phyloP scores from a whole-genome alignment of 2,113 vertebrate species.

The Egretta garzetta region DNA sequence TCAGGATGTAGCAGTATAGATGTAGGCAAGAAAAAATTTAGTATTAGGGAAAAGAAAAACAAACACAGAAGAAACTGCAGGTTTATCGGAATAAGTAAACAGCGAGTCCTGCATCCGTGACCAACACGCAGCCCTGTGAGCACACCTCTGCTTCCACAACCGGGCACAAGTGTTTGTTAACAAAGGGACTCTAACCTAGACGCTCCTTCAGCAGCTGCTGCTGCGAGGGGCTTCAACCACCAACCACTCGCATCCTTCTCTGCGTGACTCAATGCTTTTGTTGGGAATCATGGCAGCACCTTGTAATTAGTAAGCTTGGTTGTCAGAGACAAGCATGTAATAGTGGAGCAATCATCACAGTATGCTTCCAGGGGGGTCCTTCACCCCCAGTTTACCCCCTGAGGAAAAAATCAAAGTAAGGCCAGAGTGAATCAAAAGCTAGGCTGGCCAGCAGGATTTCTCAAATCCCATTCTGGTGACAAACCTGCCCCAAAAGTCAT shows the following conservation, averaged over 20 bases:
- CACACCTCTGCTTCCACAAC: neutral
- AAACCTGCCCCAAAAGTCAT: neutral
- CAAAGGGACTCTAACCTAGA: neutral
- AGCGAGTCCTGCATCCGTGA: neutral
- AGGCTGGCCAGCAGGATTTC: neutral
- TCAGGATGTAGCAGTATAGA: neutral
- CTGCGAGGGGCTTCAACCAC: neutral
- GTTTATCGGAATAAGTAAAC: neutral
- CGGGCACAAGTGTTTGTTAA: neutral
- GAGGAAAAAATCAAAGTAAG: neutral
- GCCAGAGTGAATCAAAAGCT: neutral
- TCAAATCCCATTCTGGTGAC: neutral
- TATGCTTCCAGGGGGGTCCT: fast-evolving
- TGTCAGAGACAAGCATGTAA: neutral
- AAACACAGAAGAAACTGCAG: neutral
- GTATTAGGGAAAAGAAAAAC: neutral
- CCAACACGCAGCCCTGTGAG: neutral
- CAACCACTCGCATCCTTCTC: neutral
- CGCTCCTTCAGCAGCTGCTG: neutral
- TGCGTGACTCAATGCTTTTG: neutral
- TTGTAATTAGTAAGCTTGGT: neutral
- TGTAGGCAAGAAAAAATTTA: neutral
- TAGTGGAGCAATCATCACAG: neutral
- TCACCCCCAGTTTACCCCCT: neutral
- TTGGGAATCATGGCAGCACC: neutral